phyloP scores from a whole-genome alignment of 2,888 invertebrate genomes.

The Cetonia aurata region DNA sequence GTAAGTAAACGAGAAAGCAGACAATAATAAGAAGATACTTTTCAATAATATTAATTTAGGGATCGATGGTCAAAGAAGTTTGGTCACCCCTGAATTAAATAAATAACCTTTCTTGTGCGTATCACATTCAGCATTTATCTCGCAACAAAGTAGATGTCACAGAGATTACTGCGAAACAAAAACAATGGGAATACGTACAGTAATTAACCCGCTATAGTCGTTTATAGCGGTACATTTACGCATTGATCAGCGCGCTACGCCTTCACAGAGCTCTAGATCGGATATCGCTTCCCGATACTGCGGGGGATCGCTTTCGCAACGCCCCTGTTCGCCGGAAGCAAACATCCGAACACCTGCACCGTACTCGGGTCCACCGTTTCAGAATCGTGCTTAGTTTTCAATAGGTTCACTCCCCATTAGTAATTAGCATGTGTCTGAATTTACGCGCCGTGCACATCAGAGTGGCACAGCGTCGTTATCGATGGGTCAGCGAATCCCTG shows the following conservation, averaged over 20 bases:
- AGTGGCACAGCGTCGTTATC: constrained; percentile 6
- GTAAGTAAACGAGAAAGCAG: too few relatives aligned
- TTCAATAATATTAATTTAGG: too few relatives aligned
- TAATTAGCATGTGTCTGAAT: constrained; percentile 17
- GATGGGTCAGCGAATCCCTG: constrained; percentile 7
- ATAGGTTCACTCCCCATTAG: constrained; percentile 19
- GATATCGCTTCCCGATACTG: neutral
- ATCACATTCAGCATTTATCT: too few relatives aligned
- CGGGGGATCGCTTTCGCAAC: neutral
- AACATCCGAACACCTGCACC: constrained; percentile 37
- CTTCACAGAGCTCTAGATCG: neutral
- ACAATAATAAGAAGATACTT: too few relatives aligned
- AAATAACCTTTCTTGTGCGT: too few relatives aligned
- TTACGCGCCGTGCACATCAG: neutral
- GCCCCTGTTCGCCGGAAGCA: constrained; percentile 14
- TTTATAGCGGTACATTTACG: neutral
- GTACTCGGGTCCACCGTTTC: constrained; percentile 19
- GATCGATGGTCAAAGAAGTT: too few relatives aligned
- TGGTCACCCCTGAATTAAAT: too few relatives aligned
- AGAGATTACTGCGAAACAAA: too few relatives aligned
- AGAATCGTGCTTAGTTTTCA: constrained; percentile 30
- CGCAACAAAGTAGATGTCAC: too few relatives aligned
- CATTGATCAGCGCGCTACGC: neutral
- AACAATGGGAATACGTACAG: too few relatives aligned
- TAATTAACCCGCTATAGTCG: too few relatives aligned